Evolutionary conservation across 2,797 vertebrate species (phyloP).

Genomic region (Tauraco hartlaubi): DNA sequence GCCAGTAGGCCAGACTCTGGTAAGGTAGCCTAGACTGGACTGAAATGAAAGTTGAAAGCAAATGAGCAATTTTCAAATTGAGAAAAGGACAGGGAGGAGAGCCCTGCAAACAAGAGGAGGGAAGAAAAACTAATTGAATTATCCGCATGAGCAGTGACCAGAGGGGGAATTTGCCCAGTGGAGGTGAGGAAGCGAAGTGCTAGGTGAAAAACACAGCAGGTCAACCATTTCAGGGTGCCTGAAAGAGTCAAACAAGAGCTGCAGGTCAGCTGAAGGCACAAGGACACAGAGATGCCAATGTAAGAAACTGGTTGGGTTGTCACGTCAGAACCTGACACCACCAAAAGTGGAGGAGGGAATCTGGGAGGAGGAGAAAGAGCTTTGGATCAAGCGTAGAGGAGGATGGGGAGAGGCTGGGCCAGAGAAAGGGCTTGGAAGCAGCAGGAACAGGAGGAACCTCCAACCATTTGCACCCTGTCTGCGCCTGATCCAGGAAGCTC

Average conservation of each 20-base stretch:
- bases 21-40: neutral
- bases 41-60: constrained; percentile 44
- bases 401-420: neutral
- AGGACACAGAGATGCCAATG: neutral
- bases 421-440: neutral
- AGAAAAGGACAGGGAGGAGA: constrained; percentile 2
- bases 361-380: neutral
- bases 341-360: neutral
- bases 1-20: neutral
- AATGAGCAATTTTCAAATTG: constrained; percentile 22
- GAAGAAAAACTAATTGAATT: neutral
- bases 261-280: accelerated
- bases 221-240: neutral
- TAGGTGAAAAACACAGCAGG: neutral
- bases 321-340: neutral
- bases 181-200: neutral
- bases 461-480: accelerated
- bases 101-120: constrained; percentile 7
- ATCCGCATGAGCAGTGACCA: neutral
- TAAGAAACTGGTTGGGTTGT: neutral
- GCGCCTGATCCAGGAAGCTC: neutral
- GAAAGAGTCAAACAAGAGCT: neutral
- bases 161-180: neutral
- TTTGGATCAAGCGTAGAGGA: neutral
- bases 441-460: neutral